Evolutionary conservation across 2,113 vertebrate species (phyloP).

Genomic region (Crotalus tigris): DNA sequence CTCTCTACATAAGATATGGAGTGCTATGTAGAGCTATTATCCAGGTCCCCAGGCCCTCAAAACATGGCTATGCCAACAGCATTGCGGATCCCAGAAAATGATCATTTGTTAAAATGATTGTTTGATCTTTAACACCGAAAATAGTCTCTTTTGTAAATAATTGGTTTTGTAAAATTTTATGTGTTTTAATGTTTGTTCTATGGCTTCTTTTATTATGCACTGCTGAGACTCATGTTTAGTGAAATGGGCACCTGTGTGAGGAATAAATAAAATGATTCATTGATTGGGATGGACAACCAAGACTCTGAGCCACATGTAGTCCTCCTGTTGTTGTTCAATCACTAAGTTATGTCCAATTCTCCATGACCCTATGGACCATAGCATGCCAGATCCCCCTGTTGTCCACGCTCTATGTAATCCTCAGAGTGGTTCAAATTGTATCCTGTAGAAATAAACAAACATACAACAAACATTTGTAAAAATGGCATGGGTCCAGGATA

Average conservation of each 20-base stretch:
- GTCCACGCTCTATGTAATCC: not conserved
- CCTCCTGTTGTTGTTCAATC: not conserved
- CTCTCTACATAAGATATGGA: not conserved
- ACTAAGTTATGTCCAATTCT: not conserved
- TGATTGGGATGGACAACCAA: not conserved
- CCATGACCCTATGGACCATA: not conserved
- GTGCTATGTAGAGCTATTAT: not conserved
- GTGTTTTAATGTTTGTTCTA: not conserved
- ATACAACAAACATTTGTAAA: not conserved
- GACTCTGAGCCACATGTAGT: not conserved
- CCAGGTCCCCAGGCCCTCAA: not conserved
- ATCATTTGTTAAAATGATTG: not conserved
- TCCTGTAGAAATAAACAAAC: not conserved
- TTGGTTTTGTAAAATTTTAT: not conserved
- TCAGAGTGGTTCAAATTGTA: not conserved
- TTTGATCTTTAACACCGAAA: not conserved
- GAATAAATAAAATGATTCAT: not conserved
- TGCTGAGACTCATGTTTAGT: not conserved
- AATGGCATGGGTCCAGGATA: not conserved
- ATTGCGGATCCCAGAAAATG: not conserved
- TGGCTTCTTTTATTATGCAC: not conserved
- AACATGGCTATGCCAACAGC: not conserved
- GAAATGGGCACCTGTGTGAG: not conserved
- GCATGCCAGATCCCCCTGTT: not conserved
- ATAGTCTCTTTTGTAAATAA: not conserved